These are phyloP conservation scores for Cryptotis parvus DNA, from an alignment of 2,113 vertebrate species.

Conservation along the genomic window DNA sequence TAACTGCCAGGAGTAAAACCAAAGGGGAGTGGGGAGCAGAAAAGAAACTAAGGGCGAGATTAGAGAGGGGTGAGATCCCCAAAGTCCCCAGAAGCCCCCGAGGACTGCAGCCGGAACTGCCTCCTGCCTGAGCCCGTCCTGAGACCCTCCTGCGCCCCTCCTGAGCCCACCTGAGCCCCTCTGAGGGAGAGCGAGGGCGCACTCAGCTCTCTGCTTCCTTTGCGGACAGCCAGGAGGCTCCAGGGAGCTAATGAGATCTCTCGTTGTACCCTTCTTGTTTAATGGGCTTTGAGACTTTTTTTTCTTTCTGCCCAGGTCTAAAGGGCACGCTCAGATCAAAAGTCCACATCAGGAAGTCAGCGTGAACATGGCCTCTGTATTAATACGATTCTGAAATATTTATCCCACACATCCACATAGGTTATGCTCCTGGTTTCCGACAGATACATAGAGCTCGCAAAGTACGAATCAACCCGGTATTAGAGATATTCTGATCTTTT, in stretches of 20 bases:
- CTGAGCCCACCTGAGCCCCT: no score
- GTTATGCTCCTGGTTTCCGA: constrained; percentile 17
- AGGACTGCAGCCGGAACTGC: no score
- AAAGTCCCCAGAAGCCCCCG: no score
- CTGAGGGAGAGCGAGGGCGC: no score
- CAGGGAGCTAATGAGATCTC: neutral
- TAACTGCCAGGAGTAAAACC: no score
- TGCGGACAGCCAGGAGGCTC: no score
- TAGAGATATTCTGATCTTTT: constrained; percentile 42
- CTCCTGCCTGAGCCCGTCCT: no score
- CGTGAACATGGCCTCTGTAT: constrained; percentile 5
- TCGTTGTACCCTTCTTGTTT: neutral
- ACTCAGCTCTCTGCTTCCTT: no score
- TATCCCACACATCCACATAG: neutral
- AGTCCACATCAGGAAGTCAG: neutral
- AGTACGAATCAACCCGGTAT: constrained; percentile 21
- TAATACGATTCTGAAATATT: constrained; percentile 14
- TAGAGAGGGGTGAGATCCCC: no score
- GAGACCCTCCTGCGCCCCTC: no score
- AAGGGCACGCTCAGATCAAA: constrained; percentile 13
- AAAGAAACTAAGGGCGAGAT: no score
- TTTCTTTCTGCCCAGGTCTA: neutral
- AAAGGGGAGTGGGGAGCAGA: no score
- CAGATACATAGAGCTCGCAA: neutral
- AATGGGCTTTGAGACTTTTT: constrained; percentile 23